Percentiles rank a stretch among this genome's conserved stretches.
Conservation (phyloP, 1,140 invertebrate species). For the Brachionus sp. region DNA sequence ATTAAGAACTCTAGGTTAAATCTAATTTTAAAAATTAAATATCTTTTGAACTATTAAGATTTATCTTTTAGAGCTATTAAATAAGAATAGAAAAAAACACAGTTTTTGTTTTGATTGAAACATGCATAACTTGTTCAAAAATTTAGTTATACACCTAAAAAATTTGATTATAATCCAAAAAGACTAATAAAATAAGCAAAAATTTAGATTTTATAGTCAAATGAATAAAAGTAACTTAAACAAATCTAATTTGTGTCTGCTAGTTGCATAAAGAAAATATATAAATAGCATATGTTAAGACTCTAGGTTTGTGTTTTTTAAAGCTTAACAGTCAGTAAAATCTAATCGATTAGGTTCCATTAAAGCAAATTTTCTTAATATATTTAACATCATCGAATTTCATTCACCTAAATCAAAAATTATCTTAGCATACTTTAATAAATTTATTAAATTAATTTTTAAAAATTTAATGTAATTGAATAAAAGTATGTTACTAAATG, state of each 20-base stretch:
- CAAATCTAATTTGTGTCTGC: not conserved
- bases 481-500: not conserved
- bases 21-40: not conserved
- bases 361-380: not conserved
- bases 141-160: not conserved
- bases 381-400: not conserved
- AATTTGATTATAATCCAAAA: not conserved
- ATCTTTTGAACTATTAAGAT: not conserved
- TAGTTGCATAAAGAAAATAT: not conserved
- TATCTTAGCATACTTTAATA: not conserved
- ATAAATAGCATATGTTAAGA: slow-evolving; percentile 28
- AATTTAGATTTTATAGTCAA: not conserved
- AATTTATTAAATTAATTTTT: not conserved
- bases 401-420: not conserved
- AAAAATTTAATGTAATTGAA: not conserved
- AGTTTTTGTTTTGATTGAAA: not conserved
- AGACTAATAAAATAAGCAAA: not conserved
- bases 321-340: slow-evolving; percentile 26
- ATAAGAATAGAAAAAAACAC: no score
- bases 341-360: slow-evolving; percentile 15
- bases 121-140: not conserved
- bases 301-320: not conserved
- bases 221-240: not conserved
- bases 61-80: not conserved
- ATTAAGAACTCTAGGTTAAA: not conserved